phyloP scores from a whole-genome alignment of 2,113 vertebrate species.

The Clarias batrachus region DNA sequence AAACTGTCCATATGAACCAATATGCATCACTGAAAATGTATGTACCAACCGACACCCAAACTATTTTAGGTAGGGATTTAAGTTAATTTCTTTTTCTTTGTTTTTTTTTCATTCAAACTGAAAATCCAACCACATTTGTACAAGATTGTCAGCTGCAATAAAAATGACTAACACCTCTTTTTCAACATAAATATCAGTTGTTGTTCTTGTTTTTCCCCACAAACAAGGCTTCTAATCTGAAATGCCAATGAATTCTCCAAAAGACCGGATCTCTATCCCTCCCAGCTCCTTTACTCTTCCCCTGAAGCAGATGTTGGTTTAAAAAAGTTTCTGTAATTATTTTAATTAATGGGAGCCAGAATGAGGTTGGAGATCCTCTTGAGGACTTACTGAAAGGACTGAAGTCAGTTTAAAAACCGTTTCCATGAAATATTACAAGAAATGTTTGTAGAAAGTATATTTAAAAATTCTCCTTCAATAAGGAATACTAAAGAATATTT shows the following conservation, averaged over 20 bases:
- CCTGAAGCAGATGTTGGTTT: background rate
- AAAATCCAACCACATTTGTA: background rate
- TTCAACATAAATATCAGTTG: background rate
- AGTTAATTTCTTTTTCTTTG: background rate
- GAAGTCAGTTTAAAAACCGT: background rate
- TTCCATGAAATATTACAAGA: conserved; percentile 3
- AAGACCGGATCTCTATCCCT: background rate
- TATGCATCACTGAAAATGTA: background rate
- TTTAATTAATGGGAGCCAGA: conserved; percentile 6
- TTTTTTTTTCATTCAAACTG: background rate
- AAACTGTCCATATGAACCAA: too few relatives aligned
- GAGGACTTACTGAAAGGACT: conserved; percentile 12
- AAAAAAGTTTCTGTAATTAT: background rate
- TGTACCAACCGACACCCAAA: background rate
- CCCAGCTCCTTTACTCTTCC: background rate
- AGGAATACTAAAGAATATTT: background rate
- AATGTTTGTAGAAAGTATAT: background rate
- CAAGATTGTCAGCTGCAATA: background rate
- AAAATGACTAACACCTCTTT: background rate
- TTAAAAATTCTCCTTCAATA: background rate
- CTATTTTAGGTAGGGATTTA: background rate
- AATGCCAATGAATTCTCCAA: background rate
- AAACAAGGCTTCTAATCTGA: background rate
- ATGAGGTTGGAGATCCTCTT: conserved; percentile 11
- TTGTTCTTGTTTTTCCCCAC: background rate